Evolutionary conservation across 2,888 invertebrate genomes (phyloP).

Genomic region (Keiferia lycopersicella): DNA sequence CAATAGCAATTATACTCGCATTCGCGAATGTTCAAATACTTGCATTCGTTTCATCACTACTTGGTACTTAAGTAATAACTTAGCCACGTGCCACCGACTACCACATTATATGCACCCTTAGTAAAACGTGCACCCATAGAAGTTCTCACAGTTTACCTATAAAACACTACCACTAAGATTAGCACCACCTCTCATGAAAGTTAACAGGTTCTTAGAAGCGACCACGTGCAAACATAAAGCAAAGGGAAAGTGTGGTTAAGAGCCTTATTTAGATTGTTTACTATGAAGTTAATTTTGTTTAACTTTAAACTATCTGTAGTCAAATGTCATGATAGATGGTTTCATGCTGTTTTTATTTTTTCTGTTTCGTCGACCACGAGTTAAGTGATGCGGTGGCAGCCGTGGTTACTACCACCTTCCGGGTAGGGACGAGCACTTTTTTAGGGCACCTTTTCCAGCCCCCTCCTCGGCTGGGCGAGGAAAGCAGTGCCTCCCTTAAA

Average conservation of each 20-base stretch:
- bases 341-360: no score
- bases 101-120: not conserved
- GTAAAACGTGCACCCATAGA: not conserved
- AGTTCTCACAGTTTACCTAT: not conserved
- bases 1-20: no score
- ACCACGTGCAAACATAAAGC: not conserved
- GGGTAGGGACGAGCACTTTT: no score
- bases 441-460: no score
- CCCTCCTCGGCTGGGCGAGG: no score
- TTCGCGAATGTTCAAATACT: no score
- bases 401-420: no score
- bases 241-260: not conserved
- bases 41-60: not conserved
- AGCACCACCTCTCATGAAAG: slow-evolving; percentile 1
- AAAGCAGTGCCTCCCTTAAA: no score
- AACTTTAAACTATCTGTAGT: not conserved
- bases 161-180: not conserved
- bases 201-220: not conserved
- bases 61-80: no score
- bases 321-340: no score
- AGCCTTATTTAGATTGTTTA: not conserved
- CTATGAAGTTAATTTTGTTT: not conserved
- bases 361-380: no score
- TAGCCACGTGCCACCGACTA: not conserved
- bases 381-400: no score